Conservation (phyloP, 1,140 invertebrate genomes). For the Platyscapa corneri region DNA sequence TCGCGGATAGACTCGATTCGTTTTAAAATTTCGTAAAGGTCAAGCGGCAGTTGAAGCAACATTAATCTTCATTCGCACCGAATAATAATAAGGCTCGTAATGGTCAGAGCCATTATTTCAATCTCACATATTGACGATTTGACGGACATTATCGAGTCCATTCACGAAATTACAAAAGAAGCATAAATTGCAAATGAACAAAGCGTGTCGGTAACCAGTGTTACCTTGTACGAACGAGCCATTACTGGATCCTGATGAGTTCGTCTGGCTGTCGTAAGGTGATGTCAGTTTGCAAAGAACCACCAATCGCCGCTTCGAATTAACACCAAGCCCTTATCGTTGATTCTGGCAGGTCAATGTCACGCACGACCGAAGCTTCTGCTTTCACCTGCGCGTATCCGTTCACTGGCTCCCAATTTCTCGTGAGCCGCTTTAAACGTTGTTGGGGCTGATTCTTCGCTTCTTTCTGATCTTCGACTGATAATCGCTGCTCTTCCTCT, state of each 20-base stretch:
- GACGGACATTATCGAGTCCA: not conserved
- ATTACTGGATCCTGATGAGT: constrained; percentile 72
- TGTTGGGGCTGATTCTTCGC: not conserved
- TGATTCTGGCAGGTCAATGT: constrained; percentile 88
- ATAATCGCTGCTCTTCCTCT: no score
- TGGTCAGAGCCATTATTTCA: no score
- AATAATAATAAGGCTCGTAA: no score
- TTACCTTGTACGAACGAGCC: constrained; percentile 59
- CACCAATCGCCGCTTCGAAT: constrained; percentile 84
- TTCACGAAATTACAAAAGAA: not conserved
- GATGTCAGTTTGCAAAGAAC: constrained; percentile 80
- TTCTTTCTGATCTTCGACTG: not conserved
- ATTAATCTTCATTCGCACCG: no score
- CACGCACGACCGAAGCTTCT: constrained; percentile 87
- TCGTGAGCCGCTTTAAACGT: constrained; percentile 76
- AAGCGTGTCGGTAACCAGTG: not conserved
- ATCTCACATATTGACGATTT: not conserved
- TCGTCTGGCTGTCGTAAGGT: constrained; percentile 76
- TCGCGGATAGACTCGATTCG: not conserved
- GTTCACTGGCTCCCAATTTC: constrained; percentile 84
- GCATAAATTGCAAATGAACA: not conserved
- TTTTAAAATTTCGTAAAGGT: no score
- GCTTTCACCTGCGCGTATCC: constrained; percentile 84
- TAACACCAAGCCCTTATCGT: constrained; percentile 90
- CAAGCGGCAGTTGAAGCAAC: no score